Evolutionary conservation across 2,888 invertebrate species (phyloP).

Genomic region (Heliconius cydno): DNA sequence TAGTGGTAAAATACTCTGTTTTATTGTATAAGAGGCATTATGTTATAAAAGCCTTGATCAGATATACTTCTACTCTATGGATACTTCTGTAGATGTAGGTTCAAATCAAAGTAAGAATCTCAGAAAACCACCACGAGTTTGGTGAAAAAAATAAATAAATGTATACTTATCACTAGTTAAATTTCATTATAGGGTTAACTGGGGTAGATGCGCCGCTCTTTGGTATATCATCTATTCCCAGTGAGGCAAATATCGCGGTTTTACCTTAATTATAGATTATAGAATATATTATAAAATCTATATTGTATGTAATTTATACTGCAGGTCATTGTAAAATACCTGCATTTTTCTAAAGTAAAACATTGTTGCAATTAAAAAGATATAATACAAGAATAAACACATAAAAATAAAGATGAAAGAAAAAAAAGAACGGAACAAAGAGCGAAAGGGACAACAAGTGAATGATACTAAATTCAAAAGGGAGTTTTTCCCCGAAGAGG

Average conservation of each 20-base stretch:
- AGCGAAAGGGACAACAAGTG: constrained; percentile 24
- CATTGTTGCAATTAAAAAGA: constrained; percentile 1
- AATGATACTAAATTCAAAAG: constrained; percentile 34
- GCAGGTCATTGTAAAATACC: no score
- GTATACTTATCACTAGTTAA: no score
- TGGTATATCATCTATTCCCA: no score
- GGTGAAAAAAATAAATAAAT: neutral
- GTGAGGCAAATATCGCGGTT: no score
- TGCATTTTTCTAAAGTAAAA: neutral
- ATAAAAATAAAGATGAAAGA: neutral
- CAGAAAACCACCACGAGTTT: neutral
- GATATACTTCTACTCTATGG: no score
- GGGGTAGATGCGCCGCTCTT: no score
- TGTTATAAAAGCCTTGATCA: neutral
- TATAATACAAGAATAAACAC: neutral
- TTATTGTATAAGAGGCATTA: no score
- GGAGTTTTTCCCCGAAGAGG: constrained; percentile 32
- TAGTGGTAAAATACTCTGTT: neutral
- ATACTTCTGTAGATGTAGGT: neutral
- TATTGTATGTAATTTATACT: no score
- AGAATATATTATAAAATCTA: no score
- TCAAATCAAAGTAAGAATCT: no score
- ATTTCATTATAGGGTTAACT: no score
- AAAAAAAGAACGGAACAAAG: constrained; percentile 2
- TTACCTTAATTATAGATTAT: no score